phyloP scores from a whole-genome alignment of 2,797 vertebrate species.

The Cirrhinus molitorella region DNA sequence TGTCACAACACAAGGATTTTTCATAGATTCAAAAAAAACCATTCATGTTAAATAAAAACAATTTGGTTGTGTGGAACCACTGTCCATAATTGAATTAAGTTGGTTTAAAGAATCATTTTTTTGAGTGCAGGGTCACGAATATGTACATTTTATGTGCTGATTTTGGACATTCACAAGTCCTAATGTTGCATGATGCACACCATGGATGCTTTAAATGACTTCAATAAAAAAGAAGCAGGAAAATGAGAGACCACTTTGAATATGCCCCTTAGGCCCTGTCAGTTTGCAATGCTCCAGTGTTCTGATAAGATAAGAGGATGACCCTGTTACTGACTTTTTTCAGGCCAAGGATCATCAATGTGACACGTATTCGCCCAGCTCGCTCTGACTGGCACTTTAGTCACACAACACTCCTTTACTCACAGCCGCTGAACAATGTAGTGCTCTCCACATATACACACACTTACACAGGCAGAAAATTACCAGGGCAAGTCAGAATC shows the following conservation, averaged over 20 bases:
- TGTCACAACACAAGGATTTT: no score
- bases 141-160: not conserved
- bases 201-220: not conserved
- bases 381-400: slow-evolving; percentile 61
- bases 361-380: slow-evolving; percentile 75
- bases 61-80: no score
- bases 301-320: slow-evolving; percentile 61
- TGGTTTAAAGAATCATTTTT: no score
- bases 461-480: slow-evolving; percentile 4
- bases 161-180: not conserved
- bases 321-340: slow-evolving; percentile 70
- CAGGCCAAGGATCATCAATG: slow-evolving; percentile 73
- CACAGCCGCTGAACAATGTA: slow-evolving; percentile 15
- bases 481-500: slow-evolving; percentile 25
- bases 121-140: not conserved
- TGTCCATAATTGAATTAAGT: no score
- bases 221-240: slow-evolving; percentile 4
- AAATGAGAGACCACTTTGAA: slow-evolving; percentile 32
- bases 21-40: no score
- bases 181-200: slow-evolving; percentile 4
- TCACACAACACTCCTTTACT: slow-evolving; percentile 40
- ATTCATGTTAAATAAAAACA: no score
- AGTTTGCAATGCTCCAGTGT: slow-evolving; percentile 32
- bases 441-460: slow-evolving; percentile 20
- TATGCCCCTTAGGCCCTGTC: slow-evolving; percentile 35